Evolutionary conservation across 2,113 vertebrate genomes (phyloP).

Genomic region (Gymnobelideus leadbeateri): DNA sequence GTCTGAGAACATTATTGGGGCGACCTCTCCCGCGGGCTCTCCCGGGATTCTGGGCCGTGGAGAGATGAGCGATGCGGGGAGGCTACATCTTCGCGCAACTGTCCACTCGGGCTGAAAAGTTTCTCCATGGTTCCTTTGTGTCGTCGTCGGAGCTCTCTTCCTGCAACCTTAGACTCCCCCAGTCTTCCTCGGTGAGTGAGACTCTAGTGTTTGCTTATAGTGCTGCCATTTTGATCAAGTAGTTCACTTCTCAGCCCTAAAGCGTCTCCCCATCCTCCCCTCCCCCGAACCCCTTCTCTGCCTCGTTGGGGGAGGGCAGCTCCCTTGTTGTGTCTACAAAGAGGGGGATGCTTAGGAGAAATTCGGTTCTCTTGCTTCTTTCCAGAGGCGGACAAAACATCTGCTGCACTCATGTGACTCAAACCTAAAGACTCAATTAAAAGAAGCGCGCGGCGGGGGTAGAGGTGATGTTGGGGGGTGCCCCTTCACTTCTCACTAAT

Average conservation of each 20-base stretch:
- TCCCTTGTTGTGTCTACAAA: neutral
- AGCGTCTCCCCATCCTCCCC: neutral
- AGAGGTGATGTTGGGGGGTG: neutral
- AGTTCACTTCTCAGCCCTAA: constrained; percentile 17
- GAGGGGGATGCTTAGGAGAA: constrained; percentile 28
- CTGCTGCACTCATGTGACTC: constrained; percentile 61
- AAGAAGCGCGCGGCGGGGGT: neutral
- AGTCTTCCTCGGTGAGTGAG: constrained; percentile 82
- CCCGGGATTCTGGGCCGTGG: constrained; percentile 69
- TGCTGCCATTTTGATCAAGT: constrained; percentile 81
- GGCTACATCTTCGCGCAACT: constrained; percentile 69
- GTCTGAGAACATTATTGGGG: constrained; percentile 24
- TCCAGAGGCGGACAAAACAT: constrained; percentile 52
- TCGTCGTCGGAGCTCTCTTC: constrained; percentile 61
- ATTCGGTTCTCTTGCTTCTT: constrained; percentile 11
- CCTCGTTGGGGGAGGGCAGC: neutral
- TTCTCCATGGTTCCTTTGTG: constrained; percentile 80
- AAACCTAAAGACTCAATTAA: neutral
- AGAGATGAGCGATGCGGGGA: constrained; percentile 47
- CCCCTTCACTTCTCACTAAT: neutral
- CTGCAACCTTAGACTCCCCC: constrained; percentile 48
- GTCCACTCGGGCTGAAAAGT: constrained; percentile 82
- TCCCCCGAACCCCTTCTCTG: neutral
- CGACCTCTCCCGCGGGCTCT: constrained; percentile 47
- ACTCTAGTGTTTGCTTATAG: neutral